Base-by-base conservation (phyloP, 92 coral and sea anemone species). In the Nematostella vectensis region DNA sequence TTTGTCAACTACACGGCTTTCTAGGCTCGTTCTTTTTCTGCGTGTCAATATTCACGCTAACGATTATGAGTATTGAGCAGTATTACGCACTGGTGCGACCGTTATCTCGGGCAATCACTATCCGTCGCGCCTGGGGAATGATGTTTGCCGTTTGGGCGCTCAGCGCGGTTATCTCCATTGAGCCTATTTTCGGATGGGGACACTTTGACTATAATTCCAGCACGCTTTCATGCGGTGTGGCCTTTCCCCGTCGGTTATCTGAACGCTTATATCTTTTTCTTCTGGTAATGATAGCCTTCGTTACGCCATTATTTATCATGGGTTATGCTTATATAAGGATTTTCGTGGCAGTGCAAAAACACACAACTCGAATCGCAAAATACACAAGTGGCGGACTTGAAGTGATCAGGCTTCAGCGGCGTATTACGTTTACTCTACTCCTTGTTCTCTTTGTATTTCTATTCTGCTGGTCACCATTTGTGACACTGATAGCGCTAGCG, bases 1-100 rank as follows among this genome's bases (percentile, higher is more conserved):
- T 85, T 10, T 85, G 95, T 48, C 63, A 80, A 57, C 88, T 85
- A 4, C 83, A 85, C 57, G 95, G 95, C 27, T 81, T 85, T 47
- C 71, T 85, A 18, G 95, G 88, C 16, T 85, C 95, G 24, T 61
- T 85, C 42, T 85, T 85, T 78, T 80, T 85, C 65, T 85, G 95
- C 52, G 75, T 58, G 13, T 85, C 95, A 23, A 67, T 85, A 36
- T 85, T 85, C 27, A 85, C 95, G 25, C 60, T 85, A 38, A 83
- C 95, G 4, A 74, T 85, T 4, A 85, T 85, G 95, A 85, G 95
- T 16, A 71, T 85, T 25, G 95, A 85, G 17, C 95, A 85, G 71
- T 85, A 75, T 63, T 76, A 75, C 29, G 65, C 83, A n/a, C 62
- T 85, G 3, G 95, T 81, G 24, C 80, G 67, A 67, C 95, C 95